phyloP scores from a whole-genome alignment of 2,113 vertebrate genomes.

The Petaurus breviceps region DNA sequence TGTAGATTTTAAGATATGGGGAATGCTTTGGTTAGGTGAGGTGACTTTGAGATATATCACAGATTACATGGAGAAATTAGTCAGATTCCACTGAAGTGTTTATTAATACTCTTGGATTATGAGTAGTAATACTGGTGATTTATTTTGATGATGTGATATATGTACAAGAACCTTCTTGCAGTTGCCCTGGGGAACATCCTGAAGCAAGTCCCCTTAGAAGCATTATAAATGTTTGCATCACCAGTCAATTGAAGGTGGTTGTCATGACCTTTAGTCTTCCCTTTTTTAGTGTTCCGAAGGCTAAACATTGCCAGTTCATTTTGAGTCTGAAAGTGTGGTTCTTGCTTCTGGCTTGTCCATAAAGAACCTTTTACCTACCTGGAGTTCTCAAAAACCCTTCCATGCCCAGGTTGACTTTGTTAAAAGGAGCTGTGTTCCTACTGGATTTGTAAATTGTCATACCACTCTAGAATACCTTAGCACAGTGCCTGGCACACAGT shows the following conservation, averaged over 20 bases:
- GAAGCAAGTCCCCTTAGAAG: neutral
- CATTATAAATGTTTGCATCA: neutral
- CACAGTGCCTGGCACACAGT: neutral
- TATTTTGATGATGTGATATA: neutral
- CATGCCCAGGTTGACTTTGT: conserved; percentile 16
- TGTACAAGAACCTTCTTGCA: neutral
- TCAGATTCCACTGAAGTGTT: neutral
- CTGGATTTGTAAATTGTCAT: conserved; percentile 47
- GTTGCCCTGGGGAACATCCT: neutral
- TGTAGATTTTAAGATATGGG: neutral
- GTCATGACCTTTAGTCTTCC: neutral
- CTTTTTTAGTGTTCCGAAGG: neutral
- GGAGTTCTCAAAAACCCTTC: neutral
- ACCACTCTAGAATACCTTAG: conserved; percentile 20
- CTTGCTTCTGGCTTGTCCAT: neutral
- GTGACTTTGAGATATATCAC: neutral
- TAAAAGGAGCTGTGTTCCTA: conserved; percentile 44
- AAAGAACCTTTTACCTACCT: neutral
- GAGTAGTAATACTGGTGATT: neutral
- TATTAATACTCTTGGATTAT: neutral
- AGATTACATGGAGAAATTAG: neutral
- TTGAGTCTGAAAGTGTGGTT: neutral
- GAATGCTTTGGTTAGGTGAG: neutral
- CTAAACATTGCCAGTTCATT: neutral
- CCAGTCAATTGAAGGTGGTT: too few species aligned